Conservation (phyloP, 2,888 invertebrate species). For the Mesochorus sp. region DNA sequence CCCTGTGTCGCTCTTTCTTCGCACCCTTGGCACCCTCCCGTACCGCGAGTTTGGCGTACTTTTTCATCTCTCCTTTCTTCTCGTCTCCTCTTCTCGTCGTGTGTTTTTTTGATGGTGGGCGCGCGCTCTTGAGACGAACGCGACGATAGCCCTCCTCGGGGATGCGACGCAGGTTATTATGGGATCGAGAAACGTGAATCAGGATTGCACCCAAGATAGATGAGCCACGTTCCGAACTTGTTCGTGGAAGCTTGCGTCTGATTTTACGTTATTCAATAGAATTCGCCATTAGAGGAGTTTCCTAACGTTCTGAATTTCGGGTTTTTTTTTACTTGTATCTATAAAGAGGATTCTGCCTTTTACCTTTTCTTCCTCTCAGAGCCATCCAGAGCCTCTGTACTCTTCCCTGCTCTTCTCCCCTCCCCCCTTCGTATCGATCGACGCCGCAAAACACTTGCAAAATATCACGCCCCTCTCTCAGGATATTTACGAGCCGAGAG, state of each 20-base stretch:
- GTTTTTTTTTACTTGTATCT: neutral
- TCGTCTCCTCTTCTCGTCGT: neutral
- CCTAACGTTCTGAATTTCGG: constrained; percentile 19
- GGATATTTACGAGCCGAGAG: constrained; percentile 20
- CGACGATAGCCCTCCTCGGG: constrained; percentile 23
- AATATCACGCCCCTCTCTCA: constrained; percentile 60
- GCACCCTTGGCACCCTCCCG: constrained; percentile 13
- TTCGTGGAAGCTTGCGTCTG: constrained; percentile 52
- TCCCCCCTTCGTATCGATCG: constrained; percentile 44
- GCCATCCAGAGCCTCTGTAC: no score
- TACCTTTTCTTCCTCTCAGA: constrained; percentile 31
- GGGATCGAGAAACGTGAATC: constrained; percentile 26
- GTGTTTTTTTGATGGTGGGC: constrained; percentile 25
- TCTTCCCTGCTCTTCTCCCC: neutral
- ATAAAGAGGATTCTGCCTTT: neutral
- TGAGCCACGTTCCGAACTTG: constrained; percentile 35
- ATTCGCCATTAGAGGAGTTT: constrained; percentile 50
- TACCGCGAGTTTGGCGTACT: constrained; percentile 14
- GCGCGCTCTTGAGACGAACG: constrained; percentile 27
- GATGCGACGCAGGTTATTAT: neutral
- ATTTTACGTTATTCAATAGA: constrained; percentile 40
- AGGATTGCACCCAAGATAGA: constrained; percentile 19
- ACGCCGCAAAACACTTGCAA: constrained; percentile 63
- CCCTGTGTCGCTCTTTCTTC: constrained; percentile 18
- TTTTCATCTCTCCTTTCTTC: constrained; percentile 40